A percentile compares a stretch with the other conserved stretches of the same genome.
Evolutionary conservation across 2,797 vertebrate genomes (phyloP).

Genomic region (Pangasius mekongensis): DNA sequence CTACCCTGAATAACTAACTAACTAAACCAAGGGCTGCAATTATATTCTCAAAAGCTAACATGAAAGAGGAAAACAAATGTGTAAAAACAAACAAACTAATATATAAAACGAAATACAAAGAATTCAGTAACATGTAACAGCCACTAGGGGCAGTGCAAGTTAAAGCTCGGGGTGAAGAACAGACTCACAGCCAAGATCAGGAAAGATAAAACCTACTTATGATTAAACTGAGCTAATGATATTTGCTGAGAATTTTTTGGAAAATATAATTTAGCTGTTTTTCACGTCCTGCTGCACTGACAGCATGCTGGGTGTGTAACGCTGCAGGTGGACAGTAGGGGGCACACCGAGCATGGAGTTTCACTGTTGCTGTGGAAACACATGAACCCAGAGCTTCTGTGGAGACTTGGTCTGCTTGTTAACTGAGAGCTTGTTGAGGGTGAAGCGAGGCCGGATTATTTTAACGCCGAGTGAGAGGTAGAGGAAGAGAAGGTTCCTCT

Average conservation of each 20-base stretch:
- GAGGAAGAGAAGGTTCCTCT: neutral
- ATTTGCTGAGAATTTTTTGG: neutral
- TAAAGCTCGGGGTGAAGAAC: constrained; percentile 28
- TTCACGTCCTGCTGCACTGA: neutral
- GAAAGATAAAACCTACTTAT: neutral
- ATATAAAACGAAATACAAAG: neutral
- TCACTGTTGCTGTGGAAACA: constrained; percentile 58
- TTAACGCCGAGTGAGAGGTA: neutral
- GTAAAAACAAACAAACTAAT: neutral
- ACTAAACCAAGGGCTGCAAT: neutral
- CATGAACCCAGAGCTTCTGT: neutral
- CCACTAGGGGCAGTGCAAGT: constrained; percentile 53
- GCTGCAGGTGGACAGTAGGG: constrained; percentile 79
- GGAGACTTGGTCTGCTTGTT: neutral
- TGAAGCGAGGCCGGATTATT: constrained; percentile 4
- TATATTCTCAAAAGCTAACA: neutral
- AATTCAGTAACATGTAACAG: neutral
- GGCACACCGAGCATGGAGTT: constrained; percentile 84
- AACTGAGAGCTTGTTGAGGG: neutral
- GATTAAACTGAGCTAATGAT: neutral
- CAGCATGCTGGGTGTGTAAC: constrained; percentile 59
- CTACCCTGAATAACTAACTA: neutral
- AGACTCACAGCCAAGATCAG: neutral
- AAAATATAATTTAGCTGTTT: neutral
- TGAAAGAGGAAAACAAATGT: neutral